Percentiles rank a stretch among this genome's conserved stretches.
These are phyloP conservation scores for Diphyllodes magnificus DNA, from an alignment of 2,113 vertebrate genomes.

Conservation along the genomic window DNA sequence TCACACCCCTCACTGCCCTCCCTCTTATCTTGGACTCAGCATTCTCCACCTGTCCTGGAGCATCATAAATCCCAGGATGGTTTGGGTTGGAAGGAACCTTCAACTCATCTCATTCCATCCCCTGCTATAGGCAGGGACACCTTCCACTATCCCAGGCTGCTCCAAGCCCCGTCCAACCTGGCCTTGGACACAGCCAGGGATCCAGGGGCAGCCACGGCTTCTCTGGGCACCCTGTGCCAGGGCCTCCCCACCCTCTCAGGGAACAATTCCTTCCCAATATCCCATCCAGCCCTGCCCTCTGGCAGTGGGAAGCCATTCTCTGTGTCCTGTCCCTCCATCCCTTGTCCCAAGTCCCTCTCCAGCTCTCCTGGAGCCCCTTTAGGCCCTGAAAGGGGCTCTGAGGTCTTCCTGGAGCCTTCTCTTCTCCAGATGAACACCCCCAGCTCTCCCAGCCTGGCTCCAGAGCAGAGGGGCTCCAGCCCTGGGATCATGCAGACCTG, in stretches of 20 bases:
- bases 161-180: rapidly evolving
- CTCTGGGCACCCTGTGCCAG: neutral
- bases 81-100: too few relatives aligned
- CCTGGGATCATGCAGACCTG: rapidly evolving
- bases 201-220: neutral
- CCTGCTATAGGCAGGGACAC: neutral
- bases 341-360: neutral
- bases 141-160: rapidly evolving
- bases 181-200: rapidly evolving
- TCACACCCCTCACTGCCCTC: neutral
- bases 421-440: neutral
- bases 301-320: neutral
- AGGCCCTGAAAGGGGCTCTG: neutral
- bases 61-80: neutral
- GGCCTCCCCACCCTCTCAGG: rapidly evolving
- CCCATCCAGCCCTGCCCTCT: neutral
- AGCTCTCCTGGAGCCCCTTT: neutral
- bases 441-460: neutral
- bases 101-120: rapidly evolving
- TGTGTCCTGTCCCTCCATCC: neutral
- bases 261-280: neutral
- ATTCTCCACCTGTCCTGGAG: neutral
- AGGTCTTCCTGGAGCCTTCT: neutral
- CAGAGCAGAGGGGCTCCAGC: neutral
- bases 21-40: neutral